Conservation (phyloP, 2,888 invertebrate species). For the Drymonia ruficornis region DNA sequence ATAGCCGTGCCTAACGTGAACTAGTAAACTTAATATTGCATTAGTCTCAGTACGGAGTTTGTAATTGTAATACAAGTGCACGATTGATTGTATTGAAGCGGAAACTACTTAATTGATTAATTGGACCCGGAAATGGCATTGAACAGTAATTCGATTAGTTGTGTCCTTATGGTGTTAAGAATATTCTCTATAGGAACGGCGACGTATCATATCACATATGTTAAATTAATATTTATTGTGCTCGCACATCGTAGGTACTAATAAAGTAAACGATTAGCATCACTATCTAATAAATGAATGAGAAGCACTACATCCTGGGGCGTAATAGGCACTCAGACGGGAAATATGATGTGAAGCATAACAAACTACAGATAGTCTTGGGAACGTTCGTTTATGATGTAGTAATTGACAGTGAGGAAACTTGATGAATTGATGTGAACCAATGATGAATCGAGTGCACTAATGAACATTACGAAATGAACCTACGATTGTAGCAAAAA, state of each 20-base stretch:
- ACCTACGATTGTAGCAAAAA: constrained; percentile 22
- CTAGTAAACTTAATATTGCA: constrained; percentile 45
- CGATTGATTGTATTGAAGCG: background rate
- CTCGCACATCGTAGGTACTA: constrained; percentile 38
- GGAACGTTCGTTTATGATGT: constrained; percentile 67
- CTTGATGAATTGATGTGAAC: constrained; percentile 63
- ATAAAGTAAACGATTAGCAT: constrained; percentile 57
- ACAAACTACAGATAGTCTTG: constrained; percentile 60
- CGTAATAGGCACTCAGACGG: constrained; percentile 56
- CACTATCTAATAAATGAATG: constrained; percentile 53
- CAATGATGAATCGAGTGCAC: constrained; percentile 53
- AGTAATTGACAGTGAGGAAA: constrained; percentile 64
- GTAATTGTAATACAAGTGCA: background rate
- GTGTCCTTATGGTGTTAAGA: no score
- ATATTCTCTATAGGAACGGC: background rate
- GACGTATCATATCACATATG: no score
- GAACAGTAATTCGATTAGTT: no score
- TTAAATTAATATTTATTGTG: no score
- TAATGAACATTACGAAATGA: constrained; percentile 46
- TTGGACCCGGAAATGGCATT: no score
- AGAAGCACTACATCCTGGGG: constrained; percentile 48
- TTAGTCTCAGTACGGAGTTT: constrained; percentile 14
- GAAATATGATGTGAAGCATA: constrained; percentile 63
- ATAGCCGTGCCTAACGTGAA: constrained; percentile 52
- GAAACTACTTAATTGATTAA: background rate